Conservation (phyloP, 1,140 invertebrate species). For the Orius insidiosus region DNA sequence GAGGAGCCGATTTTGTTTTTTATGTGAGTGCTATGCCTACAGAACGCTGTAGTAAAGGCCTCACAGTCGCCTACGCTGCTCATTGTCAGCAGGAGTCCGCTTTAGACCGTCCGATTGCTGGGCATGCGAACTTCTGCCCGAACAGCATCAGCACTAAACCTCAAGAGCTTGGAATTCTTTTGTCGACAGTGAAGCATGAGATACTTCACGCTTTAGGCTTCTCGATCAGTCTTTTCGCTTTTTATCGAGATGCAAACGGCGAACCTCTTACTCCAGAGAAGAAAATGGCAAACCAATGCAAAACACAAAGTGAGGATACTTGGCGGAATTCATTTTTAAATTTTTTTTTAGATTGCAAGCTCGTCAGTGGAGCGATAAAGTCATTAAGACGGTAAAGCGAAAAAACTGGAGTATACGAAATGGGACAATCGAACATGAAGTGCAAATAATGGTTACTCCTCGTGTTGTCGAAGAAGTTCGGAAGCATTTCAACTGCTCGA, state of each 20-base stretch:
- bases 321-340: no score
- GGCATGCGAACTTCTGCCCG: constrained; percentile 95
- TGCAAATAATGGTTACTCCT: constrained; percentile 87
- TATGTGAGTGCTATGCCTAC: constrained; percentile 92
- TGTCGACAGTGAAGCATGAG: constrained; percentile 96
- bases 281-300: constrained; percentile 74
- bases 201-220: constrained; percentile 95
- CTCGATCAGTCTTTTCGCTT: constrained; percentile 87
- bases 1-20: constrained; percentile 85
- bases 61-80: constrained; percentile 93
- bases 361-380: constrained; percentile 83
- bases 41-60: constrained; percentile 69
- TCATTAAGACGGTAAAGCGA: constrained; percentile 64
- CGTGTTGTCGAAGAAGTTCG: constrained; percentile 70
- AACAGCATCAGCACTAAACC: constrained; percentile 83
- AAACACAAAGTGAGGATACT: constrained; percentile 75
- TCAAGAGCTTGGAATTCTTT: constrained; percentile 78
- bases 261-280: constrained; percentile 63
- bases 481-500: constrained; percentile 76
- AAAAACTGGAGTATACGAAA: constrained; percentile 69
- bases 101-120: constrained; percentile 88
- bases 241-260: constrained; percentile 74
- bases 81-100: constrained; percentile 94
- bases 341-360: constrained; percentile 50
- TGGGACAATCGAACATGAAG: constrained; percentile 49